Evolutionary conservation across 2,888 invertebrate genomes (phyloP).

Genomic region (Pollenia amentaria): DNA sequence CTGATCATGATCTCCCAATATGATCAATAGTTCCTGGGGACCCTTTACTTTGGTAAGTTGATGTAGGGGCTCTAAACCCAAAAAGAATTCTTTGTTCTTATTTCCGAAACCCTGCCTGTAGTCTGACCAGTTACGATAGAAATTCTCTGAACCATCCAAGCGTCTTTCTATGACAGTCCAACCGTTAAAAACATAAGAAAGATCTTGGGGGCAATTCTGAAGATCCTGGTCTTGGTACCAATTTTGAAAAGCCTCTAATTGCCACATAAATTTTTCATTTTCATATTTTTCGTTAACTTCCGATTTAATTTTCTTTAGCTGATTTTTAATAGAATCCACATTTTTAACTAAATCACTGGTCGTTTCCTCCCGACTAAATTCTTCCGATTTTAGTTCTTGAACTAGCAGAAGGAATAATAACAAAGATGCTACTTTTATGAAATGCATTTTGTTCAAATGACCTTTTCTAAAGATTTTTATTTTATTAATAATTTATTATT

Average conservation of each 20-base stretch:
- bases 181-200: conserved; percentile 48
- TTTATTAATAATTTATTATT: conserved; percentile 15
- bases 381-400: conserved; percentile 15
- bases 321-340: conserved; percentile 41
- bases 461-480: background rate
- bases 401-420: conserved; percentile 5
- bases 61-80: conserved; percentile 47
- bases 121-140: conserved; percentile 62
- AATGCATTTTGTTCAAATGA: conserved; percentile 4
- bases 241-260: conserved; percentile 48
- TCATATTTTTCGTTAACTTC: conserved; percentile 31
- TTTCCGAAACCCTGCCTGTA: conserved; percentile 62
- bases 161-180: conserved; percentile 65
- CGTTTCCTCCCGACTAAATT: background rate
- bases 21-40: conserved; percentile 47
- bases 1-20: conserved; percentile 55
- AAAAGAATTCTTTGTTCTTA: conserved; percentile 53
- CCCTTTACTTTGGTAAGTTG: conserved; percentile 27
- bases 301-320: conserved; percentile 41
- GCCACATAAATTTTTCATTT: conserved; percentile 51
- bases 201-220: conserved; percentile 14
- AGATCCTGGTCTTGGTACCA: conserved; percentile 34
- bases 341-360: background rate
- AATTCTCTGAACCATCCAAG: conserved; percentile 58
- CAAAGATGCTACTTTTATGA: background rate